These are phyloP conservation scores for Balaeniceps rex DNA, from an alignment of 2,113 vertebrate species.

Conservation along the genomic window DNA sequence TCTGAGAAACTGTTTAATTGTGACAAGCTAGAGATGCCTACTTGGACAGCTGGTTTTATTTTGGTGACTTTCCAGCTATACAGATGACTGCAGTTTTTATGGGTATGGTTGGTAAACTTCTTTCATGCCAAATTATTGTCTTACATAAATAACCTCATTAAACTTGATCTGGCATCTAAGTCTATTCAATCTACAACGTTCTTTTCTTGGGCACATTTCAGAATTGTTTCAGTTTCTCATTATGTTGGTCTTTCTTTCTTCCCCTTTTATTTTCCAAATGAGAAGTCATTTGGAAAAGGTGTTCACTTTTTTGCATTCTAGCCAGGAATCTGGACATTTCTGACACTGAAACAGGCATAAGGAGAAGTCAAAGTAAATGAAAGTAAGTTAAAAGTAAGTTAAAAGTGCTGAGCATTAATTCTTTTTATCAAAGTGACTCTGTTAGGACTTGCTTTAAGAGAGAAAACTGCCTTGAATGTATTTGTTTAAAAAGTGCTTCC, in stretches of 20 bases:
- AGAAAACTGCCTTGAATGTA: neutral
- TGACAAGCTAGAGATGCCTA: neutral
- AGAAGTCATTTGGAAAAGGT: constrained; percentile 3
- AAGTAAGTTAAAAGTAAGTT: neutral
- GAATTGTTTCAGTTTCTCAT: constrained; percentile 15
- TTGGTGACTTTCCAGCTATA: constrained; percentile 24
- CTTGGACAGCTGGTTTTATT: constrained; percentile 29
- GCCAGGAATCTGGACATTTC: neutral
- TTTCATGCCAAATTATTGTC: constrained; percentile 14
- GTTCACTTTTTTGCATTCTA: constrained; percentile 6
- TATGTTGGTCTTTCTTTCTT: neutral
- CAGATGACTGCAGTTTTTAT: constrained; percentile 20
- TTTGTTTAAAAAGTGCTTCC: neutral
- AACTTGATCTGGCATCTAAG: constrained; percentile 7
- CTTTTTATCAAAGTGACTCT: neutral
- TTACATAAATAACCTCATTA: neutral
- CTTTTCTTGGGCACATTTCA: neutral
- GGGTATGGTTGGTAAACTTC: constrained; percentile 14
- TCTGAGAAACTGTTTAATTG: neutral
- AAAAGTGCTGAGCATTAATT: neutral
- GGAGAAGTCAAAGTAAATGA: neutral
- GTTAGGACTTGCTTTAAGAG: neutral
- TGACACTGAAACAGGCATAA: constrained; percentile 7
- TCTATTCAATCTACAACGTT: neutral
- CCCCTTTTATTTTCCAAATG: neutral